Conservation (phyloP, 2,888 invertebrate genomes). For the Oscheius sp. region DNA sequence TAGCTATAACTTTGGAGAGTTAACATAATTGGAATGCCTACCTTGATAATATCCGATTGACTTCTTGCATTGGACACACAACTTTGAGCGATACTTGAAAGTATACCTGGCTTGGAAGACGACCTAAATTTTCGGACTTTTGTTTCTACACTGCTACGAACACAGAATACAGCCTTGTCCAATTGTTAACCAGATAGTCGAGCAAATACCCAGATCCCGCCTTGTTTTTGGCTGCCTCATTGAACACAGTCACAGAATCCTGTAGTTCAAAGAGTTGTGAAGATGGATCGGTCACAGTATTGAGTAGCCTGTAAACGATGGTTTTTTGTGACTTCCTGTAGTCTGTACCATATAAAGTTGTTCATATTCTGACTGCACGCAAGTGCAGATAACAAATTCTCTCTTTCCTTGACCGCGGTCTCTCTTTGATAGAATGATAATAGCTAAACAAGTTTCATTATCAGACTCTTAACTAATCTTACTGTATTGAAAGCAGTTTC, state of each 20-base stretch:
- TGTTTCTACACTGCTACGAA: not conserved
- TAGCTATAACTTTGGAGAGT: slow-evolving; percentile 7
- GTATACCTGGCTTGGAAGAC: not conserved
- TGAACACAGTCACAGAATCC: slow-evolving; percentile 61
- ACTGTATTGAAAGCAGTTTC: slow-evolving; percentile 4
- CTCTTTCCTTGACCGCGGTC: slow-evolving; percentile 61
- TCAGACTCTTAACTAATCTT: not conserved
- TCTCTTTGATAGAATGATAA: slow-evolving; percentile 46
- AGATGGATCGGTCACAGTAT: slow-evolving; percentile 57
- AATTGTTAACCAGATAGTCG: slow-evolving; percentile 66
- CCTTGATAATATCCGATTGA: slow-evolving; percentile 7
- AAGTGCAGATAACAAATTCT: slow-evolving; percentile 60
- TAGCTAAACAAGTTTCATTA: slow-evolving; percentile 11
- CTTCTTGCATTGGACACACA: not conserved
- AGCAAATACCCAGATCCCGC: slow-evolving; percentile 59
- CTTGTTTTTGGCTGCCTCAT: slow-evolving; percentile 46
- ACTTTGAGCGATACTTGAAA: not conserved
- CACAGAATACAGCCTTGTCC: slow-evolving; percentile 62
- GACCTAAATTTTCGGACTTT: not conserved
- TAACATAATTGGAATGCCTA: not conserved
- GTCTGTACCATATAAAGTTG: slow-evolving; percentile 58
- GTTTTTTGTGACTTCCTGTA: not conserved
- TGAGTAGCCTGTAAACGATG: slow-evolving; percentile 53
- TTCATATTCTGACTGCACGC: slow-evolving; percentile 63
- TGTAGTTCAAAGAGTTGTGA: slow-evolving; percentile 62